phyloP scores from a whole-genome alignment of 2,888 invertebrate genomes.

The Tribolium freemani region DNA sequence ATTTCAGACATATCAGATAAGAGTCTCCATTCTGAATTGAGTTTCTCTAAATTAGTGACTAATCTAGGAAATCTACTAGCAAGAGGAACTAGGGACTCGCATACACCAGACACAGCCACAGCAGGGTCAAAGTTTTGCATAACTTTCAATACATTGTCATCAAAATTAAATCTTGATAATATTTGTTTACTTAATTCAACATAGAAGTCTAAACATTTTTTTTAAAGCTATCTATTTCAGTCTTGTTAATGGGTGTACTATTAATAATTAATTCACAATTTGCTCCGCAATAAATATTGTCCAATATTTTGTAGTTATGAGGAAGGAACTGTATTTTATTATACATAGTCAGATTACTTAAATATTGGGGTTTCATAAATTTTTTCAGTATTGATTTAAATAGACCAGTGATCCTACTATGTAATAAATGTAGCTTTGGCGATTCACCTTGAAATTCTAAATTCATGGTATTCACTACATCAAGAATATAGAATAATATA shows the following conservation, averaged over 20 bases:
- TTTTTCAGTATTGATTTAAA: background rate
- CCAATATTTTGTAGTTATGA: background rate
- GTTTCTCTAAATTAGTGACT: background rate
- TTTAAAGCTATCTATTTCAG: background rate
- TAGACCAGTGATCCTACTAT: background rate
- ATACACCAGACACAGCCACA: background rate
- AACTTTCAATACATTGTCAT: background rate
- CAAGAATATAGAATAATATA: conserved; percentile 41
- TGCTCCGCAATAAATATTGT: background rate
- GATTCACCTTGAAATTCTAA: conserved; percentile 41
- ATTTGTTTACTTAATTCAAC: conserved; percentile 21
- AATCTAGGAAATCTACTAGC: background rate
- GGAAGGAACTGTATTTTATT: background rate
- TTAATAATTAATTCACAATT: conserved; percentile 1
- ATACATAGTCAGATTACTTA: background rate
- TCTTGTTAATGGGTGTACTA: background rate
- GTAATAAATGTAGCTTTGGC: background rate
- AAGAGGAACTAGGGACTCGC: background rate
- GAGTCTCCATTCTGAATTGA: conserved; percentile 14
- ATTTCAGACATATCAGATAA: conserved; percentile 1
- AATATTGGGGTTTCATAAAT: background rate
- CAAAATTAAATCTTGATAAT: conserved; percentile 6
- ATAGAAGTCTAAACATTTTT: conserved; percentile 24
- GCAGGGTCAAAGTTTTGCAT: background rate
- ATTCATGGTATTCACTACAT: conserved; percentile 44